Evolutionary conservation across 35 echinoderm and acorn worm species (phyloP), one percentile per base, ranked within the genome.

Genomic region (Apostichopus japonicus): DNA sequence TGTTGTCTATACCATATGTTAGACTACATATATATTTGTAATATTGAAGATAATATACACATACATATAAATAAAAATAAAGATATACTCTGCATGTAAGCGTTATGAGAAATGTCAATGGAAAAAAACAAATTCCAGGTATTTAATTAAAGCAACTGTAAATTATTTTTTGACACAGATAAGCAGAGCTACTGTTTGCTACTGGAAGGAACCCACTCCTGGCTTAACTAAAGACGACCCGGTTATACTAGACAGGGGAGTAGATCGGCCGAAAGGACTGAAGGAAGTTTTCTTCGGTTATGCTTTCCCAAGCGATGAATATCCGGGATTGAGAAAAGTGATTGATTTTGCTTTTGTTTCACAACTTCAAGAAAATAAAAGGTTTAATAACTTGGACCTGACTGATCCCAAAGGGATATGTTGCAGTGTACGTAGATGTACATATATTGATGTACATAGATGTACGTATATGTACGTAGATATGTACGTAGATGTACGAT

Each of bases 271-370:
- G n/a, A 73, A 44, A n/a, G 86, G 61, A 9, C 25, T 73, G 16
- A 88, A 44, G 61, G 19, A 24, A 7, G 1, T 23, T 23, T 88
- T 10, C 21, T 88, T 88, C 24, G 86, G 55, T 44, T 71, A 71
- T 23, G 86, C n/a, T 51, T 73, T 88, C 16, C 86, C 86, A 88
- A 88, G 86, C 24, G 67, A 73, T 62, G 86, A 88, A 88, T 88
- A 88, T 88, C 86, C 86, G 5, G 86, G 86, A 44, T 27, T 88
- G 14, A 88, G 56, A 53, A 88, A 88, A 44, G 86, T 88, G 24
- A 61, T 8, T 44, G 33, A 44, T 44, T 44, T 3, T 44, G 33
- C 33, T 44, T 44, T 44, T 44, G 33, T 44, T 44, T 61, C 57
- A 61, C 57, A 61, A 8, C 13, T 24, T 6, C 22, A n/a, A 23